Conservation (phyloP, 2,113 vertebrate species). For the Circaetus gallicus region DNA sequence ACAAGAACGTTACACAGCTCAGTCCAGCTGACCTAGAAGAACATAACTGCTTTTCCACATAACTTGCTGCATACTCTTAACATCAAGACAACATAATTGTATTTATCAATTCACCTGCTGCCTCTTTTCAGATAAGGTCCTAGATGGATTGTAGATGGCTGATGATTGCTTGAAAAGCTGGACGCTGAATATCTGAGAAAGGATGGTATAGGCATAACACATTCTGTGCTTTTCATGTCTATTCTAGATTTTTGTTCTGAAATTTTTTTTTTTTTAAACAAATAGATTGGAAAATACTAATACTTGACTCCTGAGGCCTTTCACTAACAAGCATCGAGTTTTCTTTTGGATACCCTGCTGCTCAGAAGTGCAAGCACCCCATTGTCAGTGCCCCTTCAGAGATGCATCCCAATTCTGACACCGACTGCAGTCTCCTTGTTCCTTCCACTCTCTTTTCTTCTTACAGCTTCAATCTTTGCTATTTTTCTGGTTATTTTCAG, state of each 20-base stretch:
- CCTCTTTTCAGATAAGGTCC: neutral
- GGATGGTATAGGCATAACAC: neutral
- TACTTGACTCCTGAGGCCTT: neutral
- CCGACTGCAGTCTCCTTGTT: neutral
- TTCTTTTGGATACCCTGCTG: neutral
- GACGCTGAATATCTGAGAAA: neutral
- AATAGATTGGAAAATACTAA: neutral
- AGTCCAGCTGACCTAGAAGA: neutral
- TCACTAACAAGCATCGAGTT: neutral
- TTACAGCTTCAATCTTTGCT: neutral
- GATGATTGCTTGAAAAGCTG: neutral
- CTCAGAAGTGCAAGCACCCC: neutral
- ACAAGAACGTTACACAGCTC: neutral
- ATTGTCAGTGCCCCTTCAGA: neutral
- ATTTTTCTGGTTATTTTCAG: neutral
- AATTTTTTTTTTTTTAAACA: neutral
- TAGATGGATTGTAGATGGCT: neutral
- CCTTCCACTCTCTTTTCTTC: neutral
- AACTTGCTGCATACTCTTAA: neutral
- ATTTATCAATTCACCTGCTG: neutral
- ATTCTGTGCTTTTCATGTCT: neutral
- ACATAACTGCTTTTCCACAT: neutral
- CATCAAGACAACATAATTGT: neutral
- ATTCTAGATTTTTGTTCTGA: neutral
- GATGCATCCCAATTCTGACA: neutral